Conservation (phyloP, 2,797 vertebrate species). For the Phrynocephalus guinanensis region DNA sequence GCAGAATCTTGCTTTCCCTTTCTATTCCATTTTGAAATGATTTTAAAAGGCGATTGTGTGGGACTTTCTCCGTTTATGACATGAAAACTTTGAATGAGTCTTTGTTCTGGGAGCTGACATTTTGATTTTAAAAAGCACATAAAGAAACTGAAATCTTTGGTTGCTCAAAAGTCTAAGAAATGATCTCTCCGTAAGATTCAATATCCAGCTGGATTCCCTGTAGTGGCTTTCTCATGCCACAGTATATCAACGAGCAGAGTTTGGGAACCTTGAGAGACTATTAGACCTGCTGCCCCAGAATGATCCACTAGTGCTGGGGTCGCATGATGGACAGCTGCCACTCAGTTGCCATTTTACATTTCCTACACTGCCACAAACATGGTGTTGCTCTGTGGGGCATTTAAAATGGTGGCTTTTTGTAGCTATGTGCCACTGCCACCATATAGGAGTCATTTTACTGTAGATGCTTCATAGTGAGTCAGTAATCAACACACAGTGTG, state of each 20-base stretch:
- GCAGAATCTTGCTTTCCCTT: neutral
- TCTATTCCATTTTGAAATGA: conserved; percentile 2
- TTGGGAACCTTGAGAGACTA: neutral
- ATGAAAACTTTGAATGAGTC: neutral
- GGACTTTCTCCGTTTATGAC: neutral
- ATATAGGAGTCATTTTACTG: neutral
- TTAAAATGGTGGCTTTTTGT: neutral
- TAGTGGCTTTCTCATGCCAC: neutral
- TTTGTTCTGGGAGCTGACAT: neutral
- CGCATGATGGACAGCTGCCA: neutral
- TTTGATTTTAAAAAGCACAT: neutral
- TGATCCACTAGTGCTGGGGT: too few relatives aligned
- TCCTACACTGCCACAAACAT: neutral
- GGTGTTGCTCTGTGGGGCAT: neutral
- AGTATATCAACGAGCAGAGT: neutral
- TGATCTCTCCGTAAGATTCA: neutral
- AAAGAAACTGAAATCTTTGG: neutral
- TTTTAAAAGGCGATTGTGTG: neutral
- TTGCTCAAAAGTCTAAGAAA: neutral
- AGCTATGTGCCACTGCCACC: neutral
- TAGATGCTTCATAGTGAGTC: neutral
- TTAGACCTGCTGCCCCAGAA: neutral
- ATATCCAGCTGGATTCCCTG: too few relatives aligned
- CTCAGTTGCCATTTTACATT: neutral
- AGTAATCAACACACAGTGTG: too few relatives aligned